A percentile compares a stretch with the other conserved stretches of the same genome.
These are phyloP conservation scores for Lymantria dispar DNA, from an alignment of 2,888 invertebrate species.

Conservation along the genomic window DNA sequence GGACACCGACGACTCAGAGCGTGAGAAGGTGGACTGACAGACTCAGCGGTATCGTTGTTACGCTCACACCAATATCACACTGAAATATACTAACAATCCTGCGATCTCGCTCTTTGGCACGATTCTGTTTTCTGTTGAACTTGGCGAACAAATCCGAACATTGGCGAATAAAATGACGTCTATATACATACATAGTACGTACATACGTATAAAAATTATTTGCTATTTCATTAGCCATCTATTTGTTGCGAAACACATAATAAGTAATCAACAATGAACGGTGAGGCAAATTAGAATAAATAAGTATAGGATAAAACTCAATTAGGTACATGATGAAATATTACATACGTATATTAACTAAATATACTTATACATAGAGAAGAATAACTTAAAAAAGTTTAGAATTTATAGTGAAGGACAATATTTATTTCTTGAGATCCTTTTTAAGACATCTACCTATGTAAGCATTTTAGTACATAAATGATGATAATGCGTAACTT, in stretches of 20 bases:
- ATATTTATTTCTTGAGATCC: too few relatives aligned
- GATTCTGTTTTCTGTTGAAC: slow-evolving; percentile 45
- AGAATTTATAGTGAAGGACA: background rate
- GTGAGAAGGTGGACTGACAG: slow-evolving; percentile 50
- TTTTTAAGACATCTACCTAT: too few relatives aligned
- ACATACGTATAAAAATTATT: slow-evolving; percentile 41
- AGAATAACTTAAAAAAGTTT: background rate
- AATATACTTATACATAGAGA: background rate
- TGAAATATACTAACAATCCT: slow-evolving; percentile 49
- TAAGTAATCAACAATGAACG: slow-evolving; percentile 31
- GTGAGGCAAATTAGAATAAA: slow-evolving; percentile 7
- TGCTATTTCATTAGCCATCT: slow-evolving; percentile 53
- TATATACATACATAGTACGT: slow-evolving; percentile 30
- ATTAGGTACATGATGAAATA: too few relatives aligned
- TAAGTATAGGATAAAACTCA: background rate
- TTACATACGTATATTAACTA: background rate
- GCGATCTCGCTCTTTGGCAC: slow-evolving; percentile 69
- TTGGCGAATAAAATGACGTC: slow-evolving; percentile 54
- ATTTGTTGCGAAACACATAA: slow-evolving; percentile 50
- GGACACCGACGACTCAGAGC: slow-evolving; percentile 40
- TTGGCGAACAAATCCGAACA: slow-evolving; percentile 59
- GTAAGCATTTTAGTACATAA: too few relatives aligned
- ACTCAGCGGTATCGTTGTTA: slow-evolving; percentile 61
- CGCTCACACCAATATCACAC: slow-evolving; percentile 64
- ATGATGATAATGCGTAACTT: too few relatives aligned